A percentile compares a stretch with the other conserved stretches of the same genome.
phyloP scores from a whole-genome alignment of 2,113 vertebrate genomes.

The Bettongia penicillata region DNA sequence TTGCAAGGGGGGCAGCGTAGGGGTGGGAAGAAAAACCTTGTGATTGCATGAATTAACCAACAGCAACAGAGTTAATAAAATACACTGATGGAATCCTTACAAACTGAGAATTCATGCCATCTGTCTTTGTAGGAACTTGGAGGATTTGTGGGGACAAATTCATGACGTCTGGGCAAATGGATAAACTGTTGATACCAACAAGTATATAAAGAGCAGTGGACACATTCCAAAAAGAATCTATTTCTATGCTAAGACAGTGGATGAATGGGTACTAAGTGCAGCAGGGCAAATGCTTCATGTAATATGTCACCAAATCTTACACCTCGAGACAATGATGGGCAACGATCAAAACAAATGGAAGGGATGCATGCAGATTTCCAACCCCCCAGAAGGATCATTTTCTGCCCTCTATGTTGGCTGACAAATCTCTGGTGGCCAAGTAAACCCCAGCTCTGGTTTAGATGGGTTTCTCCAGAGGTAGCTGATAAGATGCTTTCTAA shows the following conservation, averaged over 20 bases:
- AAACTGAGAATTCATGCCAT: conserved; percentile 77
- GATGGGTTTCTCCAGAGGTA: conserved; percentile 82
- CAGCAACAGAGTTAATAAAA: conserved; percentile 81
- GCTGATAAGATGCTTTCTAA: conserved; percentile 25
- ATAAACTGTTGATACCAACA: conserved; percentile 82
- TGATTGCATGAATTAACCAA: conserved; percentile 83
- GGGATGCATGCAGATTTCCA: background rate
- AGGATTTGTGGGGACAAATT: conserved; percentile 77
- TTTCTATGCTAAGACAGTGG: conserved; percentile 64
- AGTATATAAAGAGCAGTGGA: conserved; percentile 82
- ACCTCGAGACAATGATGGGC: conserved; percentile 48
- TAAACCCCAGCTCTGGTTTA: conserved; percentile 85
- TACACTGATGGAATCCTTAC: conserved; percentile 78
- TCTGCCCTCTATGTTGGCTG: conserved; percentile 84
- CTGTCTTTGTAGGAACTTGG: conserved; percentile 67
- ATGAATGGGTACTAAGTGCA: conserved; percentile 13
- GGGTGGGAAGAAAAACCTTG: conserved; percentile 65
- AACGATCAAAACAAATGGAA: conserved; percentile 66
- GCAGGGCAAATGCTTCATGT: conserved; percentile 58
- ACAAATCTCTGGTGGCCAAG: conserved; percentile 83
- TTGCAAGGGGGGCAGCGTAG: conserved; percentile 48
- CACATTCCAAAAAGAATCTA: conserved; percentile 68
- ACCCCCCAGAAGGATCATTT: conserved; percentile 81
- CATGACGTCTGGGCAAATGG: conserved; percentile 81
- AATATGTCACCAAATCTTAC: conserved; percentile 61